Percentiles rank a stretch among this genome's conserved stretches.
These are phyloP conservation scores for Dione juno DNA, from an alignment of 2,888 invertebrate genomes.

Conservation along the genomic window DNA sequence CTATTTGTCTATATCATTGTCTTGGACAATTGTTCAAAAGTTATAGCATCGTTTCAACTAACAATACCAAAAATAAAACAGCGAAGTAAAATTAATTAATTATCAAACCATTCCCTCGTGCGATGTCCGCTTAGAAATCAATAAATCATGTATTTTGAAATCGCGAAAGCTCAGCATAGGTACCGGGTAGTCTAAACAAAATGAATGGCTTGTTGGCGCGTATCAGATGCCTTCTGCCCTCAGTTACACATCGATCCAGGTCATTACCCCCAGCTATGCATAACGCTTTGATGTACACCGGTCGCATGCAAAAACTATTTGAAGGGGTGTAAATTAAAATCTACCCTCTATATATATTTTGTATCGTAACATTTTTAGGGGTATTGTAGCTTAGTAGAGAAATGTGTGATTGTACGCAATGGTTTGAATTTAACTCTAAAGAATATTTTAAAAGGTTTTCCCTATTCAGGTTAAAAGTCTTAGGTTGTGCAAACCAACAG, in stretches of 20 bases:
- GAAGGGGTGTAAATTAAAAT: slow-evolving; percentile 16
- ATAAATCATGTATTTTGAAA: background rate
- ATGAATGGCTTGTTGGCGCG: slow-evolving; percentile 12
- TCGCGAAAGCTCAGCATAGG: background rate
- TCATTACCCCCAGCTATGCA: slow-evolving; percentile 22
- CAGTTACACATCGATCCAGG: slow-evolving; percentile 31
- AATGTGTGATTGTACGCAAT: too few species aligned
- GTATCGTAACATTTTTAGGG: background rate
- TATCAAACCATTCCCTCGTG: background rate
- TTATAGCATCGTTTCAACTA: too few species aligned
- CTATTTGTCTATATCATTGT: too few species aligned
- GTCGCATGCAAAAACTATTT: slow-evolving; percentile 19
- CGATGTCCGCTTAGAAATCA: too few species aligned
- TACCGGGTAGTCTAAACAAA: slow-evolving; percentile 19
- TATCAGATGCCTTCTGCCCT: slow-evolving; percentile 21
- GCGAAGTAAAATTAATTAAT: background rate
- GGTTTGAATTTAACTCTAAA: too few species aligned
- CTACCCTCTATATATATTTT: background rate
- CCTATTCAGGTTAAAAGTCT: too few species aligned
- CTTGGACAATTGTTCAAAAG: too few species aligned
- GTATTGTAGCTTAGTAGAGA: too few species aligned
- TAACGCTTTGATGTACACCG: slow-evolving; percentile 22
- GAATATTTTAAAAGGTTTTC: too few species aligned
- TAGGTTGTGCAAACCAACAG: too few species aligned
- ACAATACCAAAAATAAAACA: background rate